A percentile compares a stretch with the other conserved stretches of the same genome.
These are phyloP conservation scores for Accipiter virgatus DNA, from an alignment of 2,113 vertebrate species.

Conservation along the genomic window DNA sequence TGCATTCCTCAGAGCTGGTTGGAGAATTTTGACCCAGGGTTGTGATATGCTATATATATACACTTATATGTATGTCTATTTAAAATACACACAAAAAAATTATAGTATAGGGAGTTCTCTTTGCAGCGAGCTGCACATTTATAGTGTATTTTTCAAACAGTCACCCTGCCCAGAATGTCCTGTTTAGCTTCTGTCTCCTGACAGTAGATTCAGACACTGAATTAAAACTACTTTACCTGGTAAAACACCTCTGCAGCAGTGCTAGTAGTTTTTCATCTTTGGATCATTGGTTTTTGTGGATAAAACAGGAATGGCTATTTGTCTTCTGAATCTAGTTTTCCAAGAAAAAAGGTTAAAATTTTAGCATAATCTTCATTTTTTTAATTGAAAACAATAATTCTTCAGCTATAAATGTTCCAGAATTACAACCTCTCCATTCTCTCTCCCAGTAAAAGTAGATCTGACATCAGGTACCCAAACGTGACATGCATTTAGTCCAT, in stretches of 20 bases:
- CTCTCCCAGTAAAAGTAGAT: neutral
- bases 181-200: neutral
- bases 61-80: accelerated
- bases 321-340: slow-evolving; percentile 48
- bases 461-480: neutral
- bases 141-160: neutral
- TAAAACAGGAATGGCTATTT: slow-evolving; percentile 60
- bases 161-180: neutral
- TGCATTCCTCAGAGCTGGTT: neutral
- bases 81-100: neutral
- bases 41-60: neutral
- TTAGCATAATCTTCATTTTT: slow-evolving; percentile 39
- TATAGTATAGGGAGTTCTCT: neutral
- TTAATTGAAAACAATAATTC: neutral
- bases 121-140: neutral
- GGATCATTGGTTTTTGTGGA: slow-evolving; percentile 61
- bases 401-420: slow-evolving; percentile 31
- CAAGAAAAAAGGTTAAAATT: neutral
- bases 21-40: neutral
- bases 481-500: neutral
- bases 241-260: neutral
- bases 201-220: neutral
- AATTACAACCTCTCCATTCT: neutral
- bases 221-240: neutral
- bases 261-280: neutral